Percentiles rank a stretch among this genome's conserved stretches.
These are phyloP conservation scores for Spheniscus humboldti DNA, from an alignment of 2,797 vertebrate species.

Conservation along the genomic window DNA sequence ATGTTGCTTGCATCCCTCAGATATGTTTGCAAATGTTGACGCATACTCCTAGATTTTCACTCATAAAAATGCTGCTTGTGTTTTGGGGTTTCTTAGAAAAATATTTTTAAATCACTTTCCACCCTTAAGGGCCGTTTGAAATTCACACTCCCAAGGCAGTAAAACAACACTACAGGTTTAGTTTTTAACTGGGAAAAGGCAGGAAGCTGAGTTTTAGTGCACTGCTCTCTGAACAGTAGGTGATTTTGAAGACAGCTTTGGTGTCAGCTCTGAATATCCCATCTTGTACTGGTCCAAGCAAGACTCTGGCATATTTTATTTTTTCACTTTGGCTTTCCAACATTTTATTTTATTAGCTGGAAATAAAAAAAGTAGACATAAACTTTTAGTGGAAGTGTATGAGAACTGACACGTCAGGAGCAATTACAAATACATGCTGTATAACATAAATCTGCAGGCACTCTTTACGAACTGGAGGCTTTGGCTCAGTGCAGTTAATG, in stretches of 20 bases:
- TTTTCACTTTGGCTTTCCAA: conserved; percentile 9
- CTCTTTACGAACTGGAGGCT: background rate
- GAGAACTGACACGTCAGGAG: background rate
- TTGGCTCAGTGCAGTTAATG: background rate
- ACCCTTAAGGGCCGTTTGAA: conserved; percentile 44
- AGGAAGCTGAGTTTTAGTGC: conserved; percentile 19
- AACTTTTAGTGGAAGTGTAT: background rate
- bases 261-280: conserved; percentile 33
- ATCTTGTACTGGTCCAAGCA: background rate
- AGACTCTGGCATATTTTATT: background rate
- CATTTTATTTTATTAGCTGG: conserved; percentile 39
- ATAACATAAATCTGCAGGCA: background rate
- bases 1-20: conserved; percentile 37
- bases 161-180: conserved; percentile 16
- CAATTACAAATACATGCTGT: background rate
- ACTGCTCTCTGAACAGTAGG: conserved; percentile 10
- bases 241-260: conserved; percentile 31
- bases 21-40: conserved; percentile 53
- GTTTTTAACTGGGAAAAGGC: conserved; percentile 20
- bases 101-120: conserved; percentile 60
- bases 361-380: background rate
- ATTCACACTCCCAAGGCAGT: conserved; percentile 36
- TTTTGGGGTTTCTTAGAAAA: conserved; percentile 57
- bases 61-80: conserved; percentile 59
- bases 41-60: conserved; percentile 29